phyloP scores from a whole-genome alignment of 2,113 vertebrate species.

The Shinisaurus crocodilurus region DNA sequence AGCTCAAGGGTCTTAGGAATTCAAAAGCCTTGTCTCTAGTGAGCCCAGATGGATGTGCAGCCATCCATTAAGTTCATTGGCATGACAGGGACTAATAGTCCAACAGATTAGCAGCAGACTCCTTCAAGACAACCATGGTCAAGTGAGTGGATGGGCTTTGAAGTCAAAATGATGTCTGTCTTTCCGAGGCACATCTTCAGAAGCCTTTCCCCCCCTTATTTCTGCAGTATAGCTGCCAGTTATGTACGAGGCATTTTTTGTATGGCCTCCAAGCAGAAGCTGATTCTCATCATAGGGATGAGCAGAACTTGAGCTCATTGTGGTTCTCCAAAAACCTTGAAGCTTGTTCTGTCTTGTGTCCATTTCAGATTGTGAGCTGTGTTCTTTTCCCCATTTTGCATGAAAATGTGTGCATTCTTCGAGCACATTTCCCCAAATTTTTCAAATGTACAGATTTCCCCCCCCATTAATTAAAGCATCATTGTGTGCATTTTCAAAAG shows the following conservation, averaged over 20 bases:
- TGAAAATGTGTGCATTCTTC: too few relatives aligned
- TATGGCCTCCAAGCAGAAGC: not conserved
- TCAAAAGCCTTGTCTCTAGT: not conserved
- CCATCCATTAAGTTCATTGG: not conserved
- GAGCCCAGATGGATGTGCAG: fast-evolving
- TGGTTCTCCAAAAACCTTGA: too few relatives aligned
- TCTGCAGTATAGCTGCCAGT: not conserved
- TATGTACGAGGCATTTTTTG: not conserved
- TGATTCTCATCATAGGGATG: not conserved
- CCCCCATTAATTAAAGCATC: too few relatives aligned
- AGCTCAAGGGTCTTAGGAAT: not conserved
- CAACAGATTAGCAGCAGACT: not conserved
- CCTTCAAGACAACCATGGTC: not conserved
- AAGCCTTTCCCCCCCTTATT: not conserved
- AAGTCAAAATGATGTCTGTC: fast-evolving
- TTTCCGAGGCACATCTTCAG: not conserved
- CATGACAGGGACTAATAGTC: not conserved
- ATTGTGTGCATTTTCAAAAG: too few relatives aligned
- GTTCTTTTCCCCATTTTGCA: too few relatives aligned
- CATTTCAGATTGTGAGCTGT: too few relatives aligned
- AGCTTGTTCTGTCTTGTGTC: too few relatives aligned
- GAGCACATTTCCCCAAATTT: too few relatives aligned
- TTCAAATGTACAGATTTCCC: too few relatives aligned
- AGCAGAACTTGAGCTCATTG: too few relatives aligned
- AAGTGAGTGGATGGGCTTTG: not conserved